Evolutionary conservation across 1,140 invertebrate genomes (phyloP), one percentile per base, ranked within the genome.

Genomic region (Neodiprion virginianus): DNA sequence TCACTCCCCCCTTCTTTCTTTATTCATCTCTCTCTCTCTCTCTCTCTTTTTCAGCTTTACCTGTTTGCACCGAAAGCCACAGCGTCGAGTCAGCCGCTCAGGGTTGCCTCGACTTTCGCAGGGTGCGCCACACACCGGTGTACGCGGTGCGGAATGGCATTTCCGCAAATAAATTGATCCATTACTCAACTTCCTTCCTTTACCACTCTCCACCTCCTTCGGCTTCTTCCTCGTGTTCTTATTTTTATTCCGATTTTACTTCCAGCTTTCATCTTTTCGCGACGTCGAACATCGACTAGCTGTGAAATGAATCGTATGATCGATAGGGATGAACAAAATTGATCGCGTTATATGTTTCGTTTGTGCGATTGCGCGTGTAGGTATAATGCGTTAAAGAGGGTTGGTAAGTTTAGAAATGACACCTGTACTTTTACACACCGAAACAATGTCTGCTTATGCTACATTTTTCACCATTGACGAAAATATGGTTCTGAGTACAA

Each of bases 141-240:
- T 79, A 79, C 73, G 72, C 78, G 83, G 12, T 65, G 17, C 77
- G 78, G 79, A 82, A 75, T 79, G 75, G 5, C 5, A 40, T 40
- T 40, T 78, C 79, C 74, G 81, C 81, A 85, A 87, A 87, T 87
- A 87, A 87, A 87, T 87, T 87, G 85, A 87, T 86, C 85, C 85
- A 87, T 87, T 87, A 86, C 85, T 87, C 85, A 87, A 85, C 75
- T 17, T 12, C 48, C 12, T 48, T 47, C 70, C 47, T 71, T 40
- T 28, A 71, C 48, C 28, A 4, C 21, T 28, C 23, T 17, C 28
- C 71, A 65, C 72, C 71, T 17, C 21, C 74, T 75, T 40, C 61
- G 17, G 21, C 61, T 61, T 66, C 70, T 65, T 50, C 71, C 28
- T 47, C 50, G 11, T 74, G 47, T 71, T 47, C 74, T 61, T 47